These are phyloP conservation scores for Corydoras maculifer DNA, from an alignment of 2,113 vertebrate species.

Conservation along the genomic window DNA sequence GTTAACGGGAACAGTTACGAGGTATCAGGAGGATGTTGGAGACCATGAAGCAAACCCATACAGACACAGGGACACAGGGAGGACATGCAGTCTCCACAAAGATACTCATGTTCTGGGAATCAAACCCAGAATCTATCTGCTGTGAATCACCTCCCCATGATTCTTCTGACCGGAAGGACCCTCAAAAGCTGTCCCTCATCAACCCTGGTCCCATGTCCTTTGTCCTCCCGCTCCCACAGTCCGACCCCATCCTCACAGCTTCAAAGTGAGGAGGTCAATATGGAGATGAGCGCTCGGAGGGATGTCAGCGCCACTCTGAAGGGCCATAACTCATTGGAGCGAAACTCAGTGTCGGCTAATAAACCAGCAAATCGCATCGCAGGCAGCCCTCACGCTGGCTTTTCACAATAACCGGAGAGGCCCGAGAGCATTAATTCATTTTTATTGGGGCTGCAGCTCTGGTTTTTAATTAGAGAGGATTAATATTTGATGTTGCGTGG, in stretches of 20 bases:
- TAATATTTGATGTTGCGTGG: conserved; percentile 36
- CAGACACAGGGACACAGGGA: too few relatives aligned
- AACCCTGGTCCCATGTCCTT: too few relatives aligned
- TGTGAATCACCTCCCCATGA: too few relatives aligned
- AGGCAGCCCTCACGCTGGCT: conserved; percentile 7
- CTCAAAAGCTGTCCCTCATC: too few relatives aligned
- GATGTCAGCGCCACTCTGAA: conserved; percentile 23
- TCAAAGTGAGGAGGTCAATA: conserved; percentile 21
- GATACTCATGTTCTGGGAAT: too few relatives aligned
- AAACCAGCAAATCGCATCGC: conserved; percentile 27
- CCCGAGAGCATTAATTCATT: conserved; percentile 19
- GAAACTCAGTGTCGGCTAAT: conserved; percentile 31
- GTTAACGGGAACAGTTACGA: too few relatives aligned
- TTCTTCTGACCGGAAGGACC: too few relatives aligned
- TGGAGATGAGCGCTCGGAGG: conserved; percentile 7
- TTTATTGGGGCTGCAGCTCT: conserved; percentile 18
- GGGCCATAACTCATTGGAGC: conserved; percentile 17
- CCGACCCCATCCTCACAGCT: not conserved
- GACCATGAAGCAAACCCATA: too few relatives aligned
- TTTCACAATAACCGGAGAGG: conserved; percentile 1
- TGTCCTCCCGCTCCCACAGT: too few relatives aligned
- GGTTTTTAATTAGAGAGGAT: conserved; percentile 35
- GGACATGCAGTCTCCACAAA: too few relatives aligned
- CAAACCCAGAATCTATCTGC: too few relatives aligned
- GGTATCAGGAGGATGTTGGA: too few relatives aligned